phyloP scores from a whole-genome alignment of 2,113 vertebrate species.

The Macaca nemestrina region DNA sequence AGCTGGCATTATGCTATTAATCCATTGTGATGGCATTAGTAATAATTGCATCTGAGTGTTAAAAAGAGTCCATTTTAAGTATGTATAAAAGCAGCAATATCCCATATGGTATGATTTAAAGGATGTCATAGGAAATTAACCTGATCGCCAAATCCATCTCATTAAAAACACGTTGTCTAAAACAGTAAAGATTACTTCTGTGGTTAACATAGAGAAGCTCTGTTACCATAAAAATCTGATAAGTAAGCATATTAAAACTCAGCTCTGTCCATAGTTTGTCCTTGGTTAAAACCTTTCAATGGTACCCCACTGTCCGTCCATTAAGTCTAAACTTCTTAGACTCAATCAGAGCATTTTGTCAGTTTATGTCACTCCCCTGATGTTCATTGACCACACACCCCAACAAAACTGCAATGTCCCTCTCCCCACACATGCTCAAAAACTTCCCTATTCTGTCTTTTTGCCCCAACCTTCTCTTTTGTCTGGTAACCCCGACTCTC shows the following conservation, averaged over 20 bases:
- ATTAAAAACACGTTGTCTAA: not conserved
- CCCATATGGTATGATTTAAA: not conserved
- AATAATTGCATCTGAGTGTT: not conserved
- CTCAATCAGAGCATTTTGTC: not conserved
- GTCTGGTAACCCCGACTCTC: not conserved
- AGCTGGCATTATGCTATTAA: not conserved
- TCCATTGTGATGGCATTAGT: not conserved
- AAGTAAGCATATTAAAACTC: not conserved
- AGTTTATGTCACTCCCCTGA: too few relatives aligned
- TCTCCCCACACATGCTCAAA: fast-evolving
- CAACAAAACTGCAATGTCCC: fast-evolving
- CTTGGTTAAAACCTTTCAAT: not conserved
- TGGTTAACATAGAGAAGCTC: not conserved
- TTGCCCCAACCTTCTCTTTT: not conserved
- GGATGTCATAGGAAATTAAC: not conserved
- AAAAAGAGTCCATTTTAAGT: not conserved
- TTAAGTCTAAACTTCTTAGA: not conserved
- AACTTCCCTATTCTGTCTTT: not conserved
- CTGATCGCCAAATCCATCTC: not conserved
- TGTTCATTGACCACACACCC: not conserved
- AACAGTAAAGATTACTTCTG: not conserved
- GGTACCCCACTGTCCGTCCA: not conserved
- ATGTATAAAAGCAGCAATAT: not conserved
- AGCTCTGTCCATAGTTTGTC: not conserved
- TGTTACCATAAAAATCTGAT: not conserved